Percentiles rank a stretch among this genome's conserved stretches.
Evolutionary conservation across 2,888 invertebrate species (phyloP).

Genomic region (Drosophila suboccidentalis): DNA sequence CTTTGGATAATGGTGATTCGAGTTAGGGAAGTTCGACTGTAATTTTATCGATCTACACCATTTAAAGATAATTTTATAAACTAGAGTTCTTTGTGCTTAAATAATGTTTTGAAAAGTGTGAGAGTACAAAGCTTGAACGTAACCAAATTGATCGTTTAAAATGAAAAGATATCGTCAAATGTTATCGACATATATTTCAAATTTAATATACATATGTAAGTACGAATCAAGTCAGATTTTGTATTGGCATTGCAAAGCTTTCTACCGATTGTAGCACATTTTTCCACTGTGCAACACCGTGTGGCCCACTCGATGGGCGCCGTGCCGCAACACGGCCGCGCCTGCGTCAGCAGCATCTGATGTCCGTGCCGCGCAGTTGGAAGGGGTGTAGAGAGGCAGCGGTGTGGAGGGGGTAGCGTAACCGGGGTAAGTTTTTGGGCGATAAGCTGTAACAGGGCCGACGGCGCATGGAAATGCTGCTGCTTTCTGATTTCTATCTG

Average conservation of each 20-base stretch:
- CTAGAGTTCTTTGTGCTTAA: no score
- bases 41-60: no score
- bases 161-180: no score
- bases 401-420: constrained; percentile 1
- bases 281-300: constrained; percentile 45
- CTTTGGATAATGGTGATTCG: no score
- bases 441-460: constrained; percentile 46
- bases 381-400: neutral
- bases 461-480: constrained; percentile 50
- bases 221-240: neutral
- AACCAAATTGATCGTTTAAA: no score
- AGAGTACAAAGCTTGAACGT: no score
- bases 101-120: no score
- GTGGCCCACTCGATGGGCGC: constrained; percentile 35
- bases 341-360: constrained; percentile 15
- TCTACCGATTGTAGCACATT: no score
- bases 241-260: neutral
- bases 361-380: no score
- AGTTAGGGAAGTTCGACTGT: no score
- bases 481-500: constrained; percentile 76
- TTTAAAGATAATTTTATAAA: no score
- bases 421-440: constrained; percentile 46
- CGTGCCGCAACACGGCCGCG: constrained; percentile 19
- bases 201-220: neutral
- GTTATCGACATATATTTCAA: neutral